Conservation (phyloP, 2,797 vertebrate species). For the Vespertilio murinus region DNA sequence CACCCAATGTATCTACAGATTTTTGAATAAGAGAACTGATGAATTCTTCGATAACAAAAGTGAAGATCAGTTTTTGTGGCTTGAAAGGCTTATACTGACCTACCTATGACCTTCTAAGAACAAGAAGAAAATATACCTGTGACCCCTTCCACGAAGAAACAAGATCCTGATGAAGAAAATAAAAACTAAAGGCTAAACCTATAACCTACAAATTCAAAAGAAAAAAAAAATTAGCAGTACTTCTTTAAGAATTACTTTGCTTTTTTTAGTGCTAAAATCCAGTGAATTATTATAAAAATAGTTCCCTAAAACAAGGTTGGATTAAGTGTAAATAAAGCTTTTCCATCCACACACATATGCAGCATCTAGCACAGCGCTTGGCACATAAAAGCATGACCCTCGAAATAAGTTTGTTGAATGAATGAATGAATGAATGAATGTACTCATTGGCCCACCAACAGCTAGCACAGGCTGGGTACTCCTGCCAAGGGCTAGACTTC, state of each 20-base stretch:
- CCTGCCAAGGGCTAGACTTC: background rate
- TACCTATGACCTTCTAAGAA: background rate
- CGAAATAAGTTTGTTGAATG: background rate
- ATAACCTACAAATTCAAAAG: background rate
- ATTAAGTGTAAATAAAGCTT: background rate
- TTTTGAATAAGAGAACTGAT: background rate
- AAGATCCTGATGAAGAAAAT: background rate
- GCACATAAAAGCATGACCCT: background rate
- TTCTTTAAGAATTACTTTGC: constrained; percentile 17
- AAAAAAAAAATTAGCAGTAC: background rate
- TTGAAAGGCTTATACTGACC: background rate
- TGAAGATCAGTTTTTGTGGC: background rate
- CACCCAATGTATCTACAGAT: background rate
- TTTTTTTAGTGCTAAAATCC: background rate
- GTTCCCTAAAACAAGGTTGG: background rate
- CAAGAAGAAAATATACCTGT: background rate
- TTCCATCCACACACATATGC: background rate
- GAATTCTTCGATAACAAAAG: constrained; percentile 20
- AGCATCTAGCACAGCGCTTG: background rate
- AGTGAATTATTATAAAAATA: background rate
- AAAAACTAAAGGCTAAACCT: constrained; percentile 10
- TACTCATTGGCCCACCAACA: background rate
- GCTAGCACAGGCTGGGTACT: background rate
- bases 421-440: background rate
- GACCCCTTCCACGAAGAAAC: background rate